Conservation (phyloP, 1,140 invertebrate species). For the Mizuhopecten yessoensis region DNA sequence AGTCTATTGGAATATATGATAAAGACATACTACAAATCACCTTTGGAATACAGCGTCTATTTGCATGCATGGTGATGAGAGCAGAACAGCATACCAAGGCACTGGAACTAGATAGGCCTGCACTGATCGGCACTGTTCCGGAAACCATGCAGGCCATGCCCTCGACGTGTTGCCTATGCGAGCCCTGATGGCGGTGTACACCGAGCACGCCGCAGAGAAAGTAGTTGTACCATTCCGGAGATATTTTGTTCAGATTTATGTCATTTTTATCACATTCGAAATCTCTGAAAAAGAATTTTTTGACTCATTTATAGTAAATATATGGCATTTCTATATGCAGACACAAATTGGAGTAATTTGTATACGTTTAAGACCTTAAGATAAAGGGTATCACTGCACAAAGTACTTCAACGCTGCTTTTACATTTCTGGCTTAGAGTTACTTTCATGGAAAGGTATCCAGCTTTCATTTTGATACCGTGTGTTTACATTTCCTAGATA, state of each 20-base stretch:
- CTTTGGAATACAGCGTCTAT: constrained; percentile 82
- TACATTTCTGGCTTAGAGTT: too few relatives aligned
- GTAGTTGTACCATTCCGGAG: constrained; percentile 96
- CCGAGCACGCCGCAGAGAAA: constrained; percentile 96
- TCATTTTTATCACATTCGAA: constrained; percentile 81
- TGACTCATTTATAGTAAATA: too few relatives aligned
- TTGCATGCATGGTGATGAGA: constrained; percentile 90
- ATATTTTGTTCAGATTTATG: constrained; percentile 79
- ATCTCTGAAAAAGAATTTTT: constrained; percentile 69
- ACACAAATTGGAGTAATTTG: too few relatives aligned
- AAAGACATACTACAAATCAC: constrained; percentile 66
- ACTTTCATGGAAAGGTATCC: too few relatives aligned
- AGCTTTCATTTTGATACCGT: too few relatives aligned
- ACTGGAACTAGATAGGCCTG: constrained; percentile 98
- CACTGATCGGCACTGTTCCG: constrained; percentile 94
- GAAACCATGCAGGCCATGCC: constrained; percentile 91
- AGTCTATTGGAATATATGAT: too few relatives aligned
- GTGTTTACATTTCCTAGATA: too few relatives aligned
- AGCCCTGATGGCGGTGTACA: constrained; percentile 83
- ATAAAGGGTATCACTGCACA: too few relatives aligned
- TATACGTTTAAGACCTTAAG: too few relatives aligned
- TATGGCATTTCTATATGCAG: too few relatives aligned
- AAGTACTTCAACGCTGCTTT: too few relatives aligned
- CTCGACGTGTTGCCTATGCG: background rate
- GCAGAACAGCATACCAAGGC: constrained; percentile 97